Evolutionary conservation across 2,888 invertebrate genomes (phyloP), one percentile per base, ranked within the genome.

Genomic region (Malachius bipustulatus): DNA sequence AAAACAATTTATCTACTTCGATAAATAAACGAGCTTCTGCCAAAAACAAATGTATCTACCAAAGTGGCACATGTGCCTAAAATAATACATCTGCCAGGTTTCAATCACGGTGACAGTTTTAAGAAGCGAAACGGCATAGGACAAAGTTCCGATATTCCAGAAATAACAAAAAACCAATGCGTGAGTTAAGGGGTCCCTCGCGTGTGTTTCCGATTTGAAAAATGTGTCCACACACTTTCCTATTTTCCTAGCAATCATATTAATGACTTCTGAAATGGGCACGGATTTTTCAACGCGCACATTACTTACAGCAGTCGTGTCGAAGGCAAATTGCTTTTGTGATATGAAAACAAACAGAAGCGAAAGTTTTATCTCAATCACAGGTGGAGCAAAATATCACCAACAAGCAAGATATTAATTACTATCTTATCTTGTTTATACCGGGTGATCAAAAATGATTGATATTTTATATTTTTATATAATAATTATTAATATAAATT

Each of bases 31-130:
- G 30, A 33, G 16, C 16, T 29, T 32, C 14, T 16, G 10, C 32
- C 14, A 36, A 32, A 10, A 30, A n/a, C n/a, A 46, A 12, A 32
- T 19, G 24, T 19, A 19, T 19, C 24, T 19, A n/a, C 24, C 24
- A 19, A 19, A 19, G 6, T n/a, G 6, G n/a, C 24, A 6, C 24
- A 31, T 9, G 14, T 13, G 15, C 6, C 31, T 13, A 31, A 14
- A 26, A 62, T 60, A 59, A 59, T 60, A 60, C 59, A 60, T 60
- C 60, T 60, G 60, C 54, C 58, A 53, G 53, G 48, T 55, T 55
- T 60, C 59, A 57, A 59, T 60, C 60, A 59, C 49, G 48, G 45
- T 57, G 59, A 59, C 60, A 56, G 54, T 49, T 49, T 37, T 11
- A 31, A 36, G 36, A 37, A 29, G 28, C 29, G 37, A 43, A 47